Evolutionary conservation across 2,113 vertebrate genomes (phyloP), one percentile per base, ranked within the genome.

Genomic region (Scopus umbretta): DNA sequence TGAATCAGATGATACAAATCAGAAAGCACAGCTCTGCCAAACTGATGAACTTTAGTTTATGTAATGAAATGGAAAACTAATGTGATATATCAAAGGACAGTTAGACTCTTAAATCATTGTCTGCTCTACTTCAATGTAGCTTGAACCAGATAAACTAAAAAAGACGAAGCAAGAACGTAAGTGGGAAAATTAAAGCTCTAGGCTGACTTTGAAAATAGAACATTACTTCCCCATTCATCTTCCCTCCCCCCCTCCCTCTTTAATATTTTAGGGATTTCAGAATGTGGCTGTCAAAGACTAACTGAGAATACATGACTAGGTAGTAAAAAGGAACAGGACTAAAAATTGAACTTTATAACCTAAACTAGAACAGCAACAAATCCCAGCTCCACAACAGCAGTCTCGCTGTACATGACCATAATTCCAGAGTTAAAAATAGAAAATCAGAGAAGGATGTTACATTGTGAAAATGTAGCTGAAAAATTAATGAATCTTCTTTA

Each of bases 381-480:
- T 43, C 56, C 81, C 80, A 61, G 34, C 70, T 90, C 65, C 56
- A 34, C 65, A 40, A 38, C 43, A 81, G 79, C 36, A 81, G 21
- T 72, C 73, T 52, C 94, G n/a, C 79, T 71, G 80, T 21, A 74
- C 43, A 47, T 91, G 71, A 91, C 63, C 21, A 2, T 47, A 86
- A 89, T 71, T 86, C 61, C 66, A 34, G 38, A 74, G 76, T 81
- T 94, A 92, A 95, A 96, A 93, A 94, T 85, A 94, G 89, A 90
- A 92, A 93, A 88, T 26, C 40, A 58, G 82, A 71, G 55, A 82
- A 88, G 70, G 70, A 72, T 5, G 17, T 80, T 89, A 76, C 92
- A 70, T 45, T 88, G 88, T 84, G 93, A 86, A 95, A 87, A 80
- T 9, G 50, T 12, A 53, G 63, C 74, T 96, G 83, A 96, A 96